Evolutionary conservation across 1,140 invertebrate species (phyloP).

Genomic region (Rhynchophorus ferrugineus): DNA sequence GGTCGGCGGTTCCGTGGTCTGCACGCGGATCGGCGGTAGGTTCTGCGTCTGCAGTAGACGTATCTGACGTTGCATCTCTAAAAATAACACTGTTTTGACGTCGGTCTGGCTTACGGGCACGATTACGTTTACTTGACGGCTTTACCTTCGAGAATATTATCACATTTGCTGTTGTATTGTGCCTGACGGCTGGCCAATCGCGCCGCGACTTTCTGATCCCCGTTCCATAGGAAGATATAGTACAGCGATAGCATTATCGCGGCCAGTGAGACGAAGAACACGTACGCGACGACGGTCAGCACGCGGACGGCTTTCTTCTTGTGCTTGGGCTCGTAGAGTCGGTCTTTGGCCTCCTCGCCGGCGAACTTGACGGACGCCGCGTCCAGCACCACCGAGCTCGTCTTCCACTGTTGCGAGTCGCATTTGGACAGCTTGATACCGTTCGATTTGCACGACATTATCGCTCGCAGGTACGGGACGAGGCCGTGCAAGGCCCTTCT

Average conservation of each 20-base stretch:
- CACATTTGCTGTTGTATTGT: conserved; percentile 1
- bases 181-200: not conserved
- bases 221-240: conserved; percentile 91
- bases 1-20: not conserved
- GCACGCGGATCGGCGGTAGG: not conserved
- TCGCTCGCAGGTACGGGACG: too few relatives aligned
- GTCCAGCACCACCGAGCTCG: conserved; percentile 45
- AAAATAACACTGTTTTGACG: not conserved
- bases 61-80: conserved; percentile 17
- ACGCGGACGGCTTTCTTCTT: conserved; percentile 86
- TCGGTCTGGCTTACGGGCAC: not conserved
- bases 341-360: conserved; percentile 71
- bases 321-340: conserved; percentile 72
- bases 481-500: too few relatives aligned
- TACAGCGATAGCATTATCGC: conserved; percentile 92
- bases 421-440: conserved; percentile 34
- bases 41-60: conserved; percentile 8
- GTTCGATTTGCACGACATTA: conserved; percentile 38
- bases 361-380: conserved; percentile 53
- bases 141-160: conserved; percentile 16
- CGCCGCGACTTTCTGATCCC: conserved; percentile 21
- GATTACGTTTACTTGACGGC: not conserved
- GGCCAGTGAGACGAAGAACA: conserved; percentile 89
- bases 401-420: conserved; percentile 33
- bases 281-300: conserved; percentile 89